phyloP scores from a whole-genome alignment of 2,888 invertebrate genomes.

The Bibio marci region DNA sequence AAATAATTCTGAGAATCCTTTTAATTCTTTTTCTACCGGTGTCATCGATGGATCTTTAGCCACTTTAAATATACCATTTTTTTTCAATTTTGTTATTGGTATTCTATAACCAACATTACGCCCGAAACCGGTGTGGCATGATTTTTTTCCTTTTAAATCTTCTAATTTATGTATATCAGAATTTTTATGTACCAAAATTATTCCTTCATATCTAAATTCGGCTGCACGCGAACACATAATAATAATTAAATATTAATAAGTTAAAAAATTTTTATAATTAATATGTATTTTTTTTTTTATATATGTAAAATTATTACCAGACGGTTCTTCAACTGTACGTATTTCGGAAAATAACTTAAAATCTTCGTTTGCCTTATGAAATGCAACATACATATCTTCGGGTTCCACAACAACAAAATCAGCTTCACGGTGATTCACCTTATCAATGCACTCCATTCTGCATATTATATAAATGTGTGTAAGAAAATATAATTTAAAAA shows the following conservation, averaged over 20 bases:
- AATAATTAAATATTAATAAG: conserved; percentile 3
- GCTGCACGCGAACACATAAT: too few species aligned
- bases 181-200: conserved; percentile 61
- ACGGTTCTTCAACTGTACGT: conserved; percentile 56
- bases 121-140: conserved; percentile 77
- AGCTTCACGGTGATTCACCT: conserved; percentile 57
- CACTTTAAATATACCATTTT: conserved; percentile 33
- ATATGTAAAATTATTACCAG: conserved; percentile 33
- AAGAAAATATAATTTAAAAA: too few species aligned
- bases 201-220: conserved; percentile 64
- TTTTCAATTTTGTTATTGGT: conserved; percentile 59
- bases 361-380: conserved; percentile 51
- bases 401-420: conserved; percentile 73
- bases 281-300: too few species aligned
- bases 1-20: conserved; percentile 65
- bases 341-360: conserved; percentile 61
- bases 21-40: conserved; percentile 58
- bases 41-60: conserved; percentile 23
- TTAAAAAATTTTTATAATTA: neutral
- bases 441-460: conserved; percentile 57
- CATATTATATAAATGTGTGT: too few species aligned
- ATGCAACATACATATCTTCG: conserved; percentile 74
- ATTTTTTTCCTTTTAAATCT: conserved; percentile 56
- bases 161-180: conserved; percentile 47
- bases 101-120: conserved; percentile 80